Evolutionary conservation across 2,888 invertebrate genomes (phyloP).

Genomic region (Drosophila sordidula): DNA sequence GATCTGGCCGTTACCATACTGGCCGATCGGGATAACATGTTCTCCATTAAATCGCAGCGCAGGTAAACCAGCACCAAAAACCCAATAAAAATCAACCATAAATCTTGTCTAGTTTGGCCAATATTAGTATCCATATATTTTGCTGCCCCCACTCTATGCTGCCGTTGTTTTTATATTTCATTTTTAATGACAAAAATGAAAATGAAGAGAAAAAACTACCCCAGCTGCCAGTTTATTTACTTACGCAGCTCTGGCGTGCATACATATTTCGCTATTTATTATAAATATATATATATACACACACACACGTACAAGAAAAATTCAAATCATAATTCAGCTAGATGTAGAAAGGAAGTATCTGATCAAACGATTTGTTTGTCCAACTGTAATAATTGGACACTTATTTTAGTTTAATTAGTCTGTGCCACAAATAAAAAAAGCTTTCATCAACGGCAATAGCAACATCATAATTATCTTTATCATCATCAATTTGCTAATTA

Average conservation of each 20-base stretch:
- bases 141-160: neutral
- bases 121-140: no score
- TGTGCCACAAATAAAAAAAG: neutral
- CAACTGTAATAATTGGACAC: conserved; percentile 8
- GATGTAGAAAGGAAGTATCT: conserved; percentile 12
- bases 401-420: conserved; percentile 29
- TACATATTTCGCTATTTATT: conserved; percentile 57
- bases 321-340: neutral
- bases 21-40: conserved; percentile 83
- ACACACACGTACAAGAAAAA: neutral
- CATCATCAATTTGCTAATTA: neutral
- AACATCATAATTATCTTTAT: neutral
- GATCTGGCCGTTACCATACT: conserved; percentile 83
- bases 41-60: conserved; percentile 81
- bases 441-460: neutral
- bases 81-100: neutral
- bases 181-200: conserved; percentile 60
- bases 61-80: conserved; percentile 67
- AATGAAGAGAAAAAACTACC: conserved; percentile 23
- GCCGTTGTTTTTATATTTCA: conserved; percentile 39
- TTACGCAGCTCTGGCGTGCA: conserved; percentile 34
- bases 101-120: neutral
- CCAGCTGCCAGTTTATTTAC: conserved; percentile 35
- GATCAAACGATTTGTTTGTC: conserved; percentile 9
- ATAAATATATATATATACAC: conserved; percentile 13